These are phyloP conservation scores for Cerceris ruficornis DNA, from an alignment of 2,888 invertebrate species.

Conservation along the genomic window DNA sequence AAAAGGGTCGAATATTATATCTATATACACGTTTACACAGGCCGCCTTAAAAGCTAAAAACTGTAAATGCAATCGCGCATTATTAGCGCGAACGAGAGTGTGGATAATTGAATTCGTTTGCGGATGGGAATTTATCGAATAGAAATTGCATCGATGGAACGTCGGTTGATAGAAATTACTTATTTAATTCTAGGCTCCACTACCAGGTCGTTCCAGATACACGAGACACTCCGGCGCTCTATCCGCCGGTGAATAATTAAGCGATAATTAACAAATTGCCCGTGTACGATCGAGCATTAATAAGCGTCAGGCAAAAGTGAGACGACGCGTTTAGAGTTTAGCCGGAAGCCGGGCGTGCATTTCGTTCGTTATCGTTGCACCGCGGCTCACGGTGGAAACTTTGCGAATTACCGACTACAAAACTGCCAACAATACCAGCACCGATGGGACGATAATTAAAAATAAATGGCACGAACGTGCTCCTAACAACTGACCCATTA, in stretches of 20 bases:
- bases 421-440: background rate
- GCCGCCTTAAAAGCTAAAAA: background rate
- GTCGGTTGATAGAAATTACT: background rate
- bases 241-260: background rate
- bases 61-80: background rate
- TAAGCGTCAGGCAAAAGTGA: background rate
- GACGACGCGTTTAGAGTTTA: background rate
- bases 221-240: background rate
- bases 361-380: background rate
- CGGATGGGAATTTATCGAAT: background rate
- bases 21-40: too few relatives aligned
- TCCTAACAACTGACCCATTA: background rate
- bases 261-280: background rate
- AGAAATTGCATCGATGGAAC: background rate
- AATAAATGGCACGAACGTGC: background rate
- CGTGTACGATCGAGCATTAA: background rate
- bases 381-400: background rate
- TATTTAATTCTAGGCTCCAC: background rate
- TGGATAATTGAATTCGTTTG: conserved; percentile 2
- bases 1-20: background rate
- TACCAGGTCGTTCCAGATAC: too few relatives aligned
- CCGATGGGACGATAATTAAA: background rate
- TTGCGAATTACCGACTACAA: background rate
- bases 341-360: background rate
- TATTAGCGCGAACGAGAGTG: background rate